Conservation (phyloP, 37 sponge, comb jelly and placozoan species). For the Theonella swinhoei region DNA sequence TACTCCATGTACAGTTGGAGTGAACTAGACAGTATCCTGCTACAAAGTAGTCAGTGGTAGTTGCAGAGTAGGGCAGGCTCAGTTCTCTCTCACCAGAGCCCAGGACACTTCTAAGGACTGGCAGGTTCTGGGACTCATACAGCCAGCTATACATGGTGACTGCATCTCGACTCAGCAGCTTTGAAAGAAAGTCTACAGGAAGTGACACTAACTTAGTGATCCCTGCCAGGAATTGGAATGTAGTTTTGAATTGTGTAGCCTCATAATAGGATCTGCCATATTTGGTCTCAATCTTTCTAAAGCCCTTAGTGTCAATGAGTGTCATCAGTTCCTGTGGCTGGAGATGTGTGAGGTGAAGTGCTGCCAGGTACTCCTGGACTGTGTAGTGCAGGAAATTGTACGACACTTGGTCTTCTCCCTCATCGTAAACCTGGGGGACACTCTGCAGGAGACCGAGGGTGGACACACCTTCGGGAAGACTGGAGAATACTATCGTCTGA, state of each 20-base stretch:
- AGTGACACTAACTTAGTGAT: too few species aligned
- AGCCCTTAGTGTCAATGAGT: too few species aligned
- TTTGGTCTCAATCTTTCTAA: too few species aligned
- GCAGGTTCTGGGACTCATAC: background rate
- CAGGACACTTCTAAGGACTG: background rate
- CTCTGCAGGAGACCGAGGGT: background rate
- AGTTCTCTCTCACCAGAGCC: background rate
- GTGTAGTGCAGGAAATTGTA: background rate
- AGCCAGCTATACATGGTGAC: too few species aligned
- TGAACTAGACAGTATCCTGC: background rate
- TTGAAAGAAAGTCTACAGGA: background rate
- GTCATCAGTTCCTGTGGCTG: background rate
- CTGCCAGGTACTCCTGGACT: too few species aligned
- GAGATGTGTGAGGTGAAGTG: background rate
- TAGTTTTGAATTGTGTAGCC: too few species aligned
- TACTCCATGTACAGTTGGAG: background rate
- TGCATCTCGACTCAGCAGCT: too few species aligned
- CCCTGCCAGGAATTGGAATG: too few species aligned
- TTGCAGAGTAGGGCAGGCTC: background rate
- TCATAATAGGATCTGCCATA: too few species aligned
- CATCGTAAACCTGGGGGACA: background rate
- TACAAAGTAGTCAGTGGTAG: constrained; percentile 3
- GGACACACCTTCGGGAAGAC: background rate
- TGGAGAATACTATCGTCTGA: too few species aligned
- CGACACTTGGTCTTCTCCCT: background rate